Evolutionary conservation across 2,888 invertebrate genomes (phyloP), one percentile per base, ranked within the genome.

Genomic region (Euclidia mi): DNA sequence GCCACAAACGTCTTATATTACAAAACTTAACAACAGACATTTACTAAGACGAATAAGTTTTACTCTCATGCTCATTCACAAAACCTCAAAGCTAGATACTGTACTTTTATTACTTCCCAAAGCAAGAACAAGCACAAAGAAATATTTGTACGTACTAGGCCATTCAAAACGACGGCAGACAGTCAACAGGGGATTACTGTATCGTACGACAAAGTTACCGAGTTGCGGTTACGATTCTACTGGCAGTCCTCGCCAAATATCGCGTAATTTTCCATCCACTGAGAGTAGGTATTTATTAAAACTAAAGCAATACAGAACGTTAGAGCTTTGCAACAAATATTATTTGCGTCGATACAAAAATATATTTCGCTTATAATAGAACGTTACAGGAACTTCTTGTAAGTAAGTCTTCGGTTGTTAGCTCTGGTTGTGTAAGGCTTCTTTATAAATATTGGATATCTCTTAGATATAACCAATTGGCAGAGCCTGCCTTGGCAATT

Each of bases 161-260:
- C 50, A 61, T 73, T 65, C 50, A 62, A 73, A 68, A 63, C 18
- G 58, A 37, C 14, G 52, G 38, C 40, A 38, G 47, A 73, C 50
- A 50, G 74, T 71, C 73, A 66, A 71, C 79, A 62, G 50, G 76
- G 79, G 79, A 81, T 78, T 63, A 52, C 48, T 49, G 41, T 42
- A 47, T 38, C 17, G 53, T 38, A 53, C 38, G 41, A 29, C 35
- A 20, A 53, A 53, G 53, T 82, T 78, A 66, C 61, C 65, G 70
- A 76, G 73, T 79, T 73, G 72, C 65, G 74, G 76, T 71, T 63
- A 72, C 76, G 56, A 60, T 59, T 43, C 51, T 31, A 46, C 46
- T 44, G 47, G 56, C 29, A 34, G 50, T 57, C 53, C 52, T 46
- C 51, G 66, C 70, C 74, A 70, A 74, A 74, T 71, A 70, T 60